A percentile compares a stretch with the other conserved stretches of the same genome.
These are phyloP conservation scores for Drosophila rhopaloa DNA, from an alignment of 1,140 invertebrate genomes.

Conservation along the genomic window DNA sequence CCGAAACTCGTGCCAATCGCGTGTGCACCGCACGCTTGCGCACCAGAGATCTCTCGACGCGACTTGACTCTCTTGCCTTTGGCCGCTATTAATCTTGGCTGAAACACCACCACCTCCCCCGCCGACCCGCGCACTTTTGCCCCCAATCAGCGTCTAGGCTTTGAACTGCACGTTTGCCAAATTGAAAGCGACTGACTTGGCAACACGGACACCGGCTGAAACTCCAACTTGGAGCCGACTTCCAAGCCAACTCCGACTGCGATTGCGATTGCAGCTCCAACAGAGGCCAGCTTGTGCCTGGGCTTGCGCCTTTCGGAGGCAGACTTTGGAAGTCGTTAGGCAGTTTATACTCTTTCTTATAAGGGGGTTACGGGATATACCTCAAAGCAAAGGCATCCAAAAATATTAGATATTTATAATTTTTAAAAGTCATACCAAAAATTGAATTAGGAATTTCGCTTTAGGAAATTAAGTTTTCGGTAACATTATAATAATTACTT, in stretches of 20 bases:
- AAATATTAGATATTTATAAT: background rate
- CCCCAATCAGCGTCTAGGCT: constrained; percentile 77
- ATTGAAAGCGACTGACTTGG: constrained; percentile 77
- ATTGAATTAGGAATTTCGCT: no score
- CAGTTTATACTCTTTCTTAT: constrained; percentile 10
- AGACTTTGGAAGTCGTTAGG: constrained; percentile 16
- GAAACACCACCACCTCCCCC: constrained; percentile 27
- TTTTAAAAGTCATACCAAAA: no score
- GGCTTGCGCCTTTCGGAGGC: constrained; percentile 64
- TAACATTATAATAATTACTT: no score
- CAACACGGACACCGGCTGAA: constrained; percentile 33
- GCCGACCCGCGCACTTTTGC: constrained; percentile 66
- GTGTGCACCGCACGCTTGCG: constrained; percentile 77
- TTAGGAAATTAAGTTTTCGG: no score
- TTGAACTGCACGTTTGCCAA: constrained; percentile 81
- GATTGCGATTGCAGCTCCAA: constrained; percentile 32
- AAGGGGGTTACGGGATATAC: background rate
- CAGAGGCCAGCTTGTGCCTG: constrained; percentile 61
- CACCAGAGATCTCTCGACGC: constrained; percentile 46
- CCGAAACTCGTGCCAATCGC: constrained; percentile 83
- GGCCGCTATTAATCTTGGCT: constrained; percentile 74
- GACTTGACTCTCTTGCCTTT: constrained; percentile 47
- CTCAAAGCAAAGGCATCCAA: no score
- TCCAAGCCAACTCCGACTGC: constrained; percentile 26
- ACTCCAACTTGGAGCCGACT: constrained; percentile 17